These are phyloP conservation scores for Melinaea marsaeus DNA, from an alignment of 2,888 invertebrate genomes.

Conservation along the genomic window DNA sequence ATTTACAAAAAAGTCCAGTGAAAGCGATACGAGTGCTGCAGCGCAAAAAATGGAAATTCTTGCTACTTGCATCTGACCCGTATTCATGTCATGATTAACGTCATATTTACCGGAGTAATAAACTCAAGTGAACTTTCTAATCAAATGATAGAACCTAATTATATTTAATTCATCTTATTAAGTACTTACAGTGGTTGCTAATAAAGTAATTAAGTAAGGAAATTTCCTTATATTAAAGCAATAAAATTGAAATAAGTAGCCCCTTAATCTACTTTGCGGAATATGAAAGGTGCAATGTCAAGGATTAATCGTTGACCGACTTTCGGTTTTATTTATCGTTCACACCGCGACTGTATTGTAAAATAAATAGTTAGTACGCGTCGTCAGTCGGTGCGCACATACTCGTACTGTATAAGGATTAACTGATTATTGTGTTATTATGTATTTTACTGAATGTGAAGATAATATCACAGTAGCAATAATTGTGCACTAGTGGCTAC, in stretches of 20 bases:
- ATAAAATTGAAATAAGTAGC: not conserved
- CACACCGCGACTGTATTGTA: constrained; percentile 4
- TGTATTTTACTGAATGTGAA: constrained; percentile 2
- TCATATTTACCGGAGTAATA: constrained; percentile 20
- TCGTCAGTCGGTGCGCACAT: not conserved
- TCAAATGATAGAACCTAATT: constrained; percentile 3
- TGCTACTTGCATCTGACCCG: constrained; percentile 66
- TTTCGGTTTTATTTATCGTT: constrained; percentile 29
- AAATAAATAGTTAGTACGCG: constrained; percentile 3
- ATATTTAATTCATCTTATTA: constrained; percentile 2
- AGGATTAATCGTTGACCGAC: constrained; percentile 26
- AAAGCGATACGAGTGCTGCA: constrained; percentile 63
- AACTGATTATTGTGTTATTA: constrained; percentile 18
- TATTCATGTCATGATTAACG: constrained; percentile 39
- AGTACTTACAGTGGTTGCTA: constrained; percentile 9
- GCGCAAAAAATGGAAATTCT: constrained; percentile 75
- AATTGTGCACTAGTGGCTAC: too few relatives aligned
- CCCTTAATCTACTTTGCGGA: not conserved
- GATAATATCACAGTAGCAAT: too few relatives aligned
- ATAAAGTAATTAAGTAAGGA: constrained; percentile 11
- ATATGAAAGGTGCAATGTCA: constrained; percentile 25
- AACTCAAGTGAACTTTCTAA: constrained; percentile 20
- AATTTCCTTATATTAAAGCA: not conserved
- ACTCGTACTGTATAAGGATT: too few relatives aligned
- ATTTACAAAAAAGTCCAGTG: constrained; percentile 67